A percentile compares a stretch with the other conserved stretches of the same genome.
Evolutionary conservation across 2,797 vertebrate genomes (phyloP).

Genomic region (Catamblyrhynchus diadema): DNA sequence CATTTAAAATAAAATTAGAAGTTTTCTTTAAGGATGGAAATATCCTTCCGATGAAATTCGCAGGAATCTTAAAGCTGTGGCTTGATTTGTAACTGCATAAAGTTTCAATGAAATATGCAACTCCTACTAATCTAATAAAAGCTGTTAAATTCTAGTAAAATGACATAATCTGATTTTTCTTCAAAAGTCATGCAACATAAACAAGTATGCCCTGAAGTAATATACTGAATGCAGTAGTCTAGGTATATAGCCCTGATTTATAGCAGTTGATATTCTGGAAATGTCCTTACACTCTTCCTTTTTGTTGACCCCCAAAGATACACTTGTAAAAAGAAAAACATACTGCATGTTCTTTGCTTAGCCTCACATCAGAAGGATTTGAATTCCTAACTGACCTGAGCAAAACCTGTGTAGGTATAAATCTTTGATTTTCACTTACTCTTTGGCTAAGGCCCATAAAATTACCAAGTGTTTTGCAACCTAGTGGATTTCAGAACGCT

Average conservation of each 20-base stretch:
- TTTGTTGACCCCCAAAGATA: neutral
- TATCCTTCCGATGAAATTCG: neutral
- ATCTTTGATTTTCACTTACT: neutral
- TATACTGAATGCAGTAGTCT: neutral
- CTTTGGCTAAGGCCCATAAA: neutral
- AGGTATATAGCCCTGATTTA: neutral
- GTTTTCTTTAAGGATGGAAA: neutral
- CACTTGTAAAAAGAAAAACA: neutral
- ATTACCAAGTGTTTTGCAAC: neutral
- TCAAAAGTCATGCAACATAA: neutral
- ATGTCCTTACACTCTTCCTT: neutral
- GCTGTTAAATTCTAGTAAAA: neutral
- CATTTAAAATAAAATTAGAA: neutral
- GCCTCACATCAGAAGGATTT: neutral
- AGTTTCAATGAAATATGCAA: neutral
- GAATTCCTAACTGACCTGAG: neutral
- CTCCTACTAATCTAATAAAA: neutral
- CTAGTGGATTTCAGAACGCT: neutral
- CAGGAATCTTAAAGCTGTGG: neutral
- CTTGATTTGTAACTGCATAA: neutral
- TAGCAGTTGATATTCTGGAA: neutral
- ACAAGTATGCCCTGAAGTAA: neutral
- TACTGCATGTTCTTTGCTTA: neutral
- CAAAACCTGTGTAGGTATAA: neutral
- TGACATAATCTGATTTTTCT: neutral